A percentile compares a stretch with the other conserved stretches of the same genome.
Evolutionary conservation across 1,140 invertebrate species (phyloP).

Genomic region (Drosophila simulans): DNA sequence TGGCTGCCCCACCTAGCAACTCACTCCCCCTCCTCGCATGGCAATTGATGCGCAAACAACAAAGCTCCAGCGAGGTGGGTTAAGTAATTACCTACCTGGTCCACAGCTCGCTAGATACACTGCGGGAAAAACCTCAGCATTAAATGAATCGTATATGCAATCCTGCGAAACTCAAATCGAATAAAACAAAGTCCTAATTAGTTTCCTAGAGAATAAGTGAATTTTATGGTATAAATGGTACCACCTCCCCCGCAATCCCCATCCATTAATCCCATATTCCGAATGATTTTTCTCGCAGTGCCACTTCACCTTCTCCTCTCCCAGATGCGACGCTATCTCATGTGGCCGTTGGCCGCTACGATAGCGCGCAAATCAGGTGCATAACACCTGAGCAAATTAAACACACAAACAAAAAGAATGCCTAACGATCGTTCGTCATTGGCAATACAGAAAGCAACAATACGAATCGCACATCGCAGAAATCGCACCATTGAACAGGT

Average conservation of each 20-base stretch:
- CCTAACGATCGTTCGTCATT: conserved; percentile 69
- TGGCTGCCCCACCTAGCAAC: conserved; percentile 24
- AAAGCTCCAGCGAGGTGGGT: conserved; percentile 34
- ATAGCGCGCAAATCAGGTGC: conserved; percentile 77
- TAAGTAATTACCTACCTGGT: conserved; percentile 68
- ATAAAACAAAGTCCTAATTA: too few relatives aligned
- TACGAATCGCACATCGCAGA: conserved; percentile 23
- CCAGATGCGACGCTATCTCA: conserved; percentile 43
- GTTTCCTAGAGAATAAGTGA: too few relatives aligned
- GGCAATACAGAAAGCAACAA: conserved; percentile 56
- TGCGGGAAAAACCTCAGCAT: conserved; percentile 1
- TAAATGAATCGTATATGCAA: too few relatives aligned
- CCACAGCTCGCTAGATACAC: conserved; percentile 3
- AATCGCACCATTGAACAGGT: conserved; percentile 53
- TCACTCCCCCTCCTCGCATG: conserved; percentile 27
- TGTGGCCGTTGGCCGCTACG: conserved; percentile 60
- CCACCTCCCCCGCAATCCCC: background rate
- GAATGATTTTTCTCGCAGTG: background rate
- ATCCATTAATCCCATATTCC: background rate
- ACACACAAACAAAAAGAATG: conserved; percentile 52
- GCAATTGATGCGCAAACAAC: conserved; percentile 48
- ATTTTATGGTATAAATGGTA: too few relatives aligned
- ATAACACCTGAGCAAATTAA: conserved; percentile 81
- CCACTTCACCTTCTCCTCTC: conserved; percentile 25
- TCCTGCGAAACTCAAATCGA: too few relatives aligned